These are phyloP conservation scores for Protonemura montana DNA, from an alignment of 2,888 invertebrate genomes.

Conservation along the genomic window DNA sequence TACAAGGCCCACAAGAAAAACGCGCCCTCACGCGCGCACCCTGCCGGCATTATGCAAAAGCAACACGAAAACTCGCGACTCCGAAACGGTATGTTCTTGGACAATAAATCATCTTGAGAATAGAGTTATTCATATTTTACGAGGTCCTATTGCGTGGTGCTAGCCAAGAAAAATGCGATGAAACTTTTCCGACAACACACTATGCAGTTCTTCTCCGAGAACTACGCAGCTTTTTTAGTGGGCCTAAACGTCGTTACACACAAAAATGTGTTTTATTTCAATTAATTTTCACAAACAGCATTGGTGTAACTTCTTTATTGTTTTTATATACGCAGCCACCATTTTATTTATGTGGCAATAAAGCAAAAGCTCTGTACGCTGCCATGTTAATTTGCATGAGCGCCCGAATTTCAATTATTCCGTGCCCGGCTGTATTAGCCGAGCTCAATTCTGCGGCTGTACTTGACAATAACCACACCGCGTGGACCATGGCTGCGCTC, in stretches of 20 bases:
- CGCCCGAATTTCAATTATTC: neutral
- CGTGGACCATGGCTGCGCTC: neutral
- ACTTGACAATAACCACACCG: neutral
- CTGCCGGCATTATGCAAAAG: conserved; percentile 1
- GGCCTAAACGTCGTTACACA: neutral
- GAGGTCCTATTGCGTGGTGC: neutral
- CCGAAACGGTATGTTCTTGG: conserved; percentile 1
- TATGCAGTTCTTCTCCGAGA: neutral
- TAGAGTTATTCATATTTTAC: conserved; percentile 17
- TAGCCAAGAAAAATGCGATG: neutral
- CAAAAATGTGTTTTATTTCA: neutral
- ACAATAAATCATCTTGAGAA: conserved; percentile 20
- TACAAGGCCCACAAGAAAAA: too few relatives aligned
- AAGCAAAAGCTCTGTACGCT: neutral
- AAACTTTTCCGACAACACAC: neutral
- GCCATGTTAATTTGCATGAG: neutral
- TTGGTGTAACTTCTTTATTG: neutral
- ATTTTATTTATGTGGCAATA: neutral
- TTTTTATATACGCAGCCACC: neutral
- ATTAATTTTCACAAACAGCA: neutral
- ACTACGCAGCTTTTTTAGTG: neutral
- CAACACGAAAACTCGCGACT: conserved; percentile 15
- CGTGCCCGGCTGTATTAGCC: neutral
- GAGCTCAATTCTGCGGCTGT: neutral
- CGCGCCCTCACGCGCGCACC: neutral